Evolutionary conservation across 2,113 vertebrate species (phyloP).

Genomic region (Amphiprion percula): DNA sequence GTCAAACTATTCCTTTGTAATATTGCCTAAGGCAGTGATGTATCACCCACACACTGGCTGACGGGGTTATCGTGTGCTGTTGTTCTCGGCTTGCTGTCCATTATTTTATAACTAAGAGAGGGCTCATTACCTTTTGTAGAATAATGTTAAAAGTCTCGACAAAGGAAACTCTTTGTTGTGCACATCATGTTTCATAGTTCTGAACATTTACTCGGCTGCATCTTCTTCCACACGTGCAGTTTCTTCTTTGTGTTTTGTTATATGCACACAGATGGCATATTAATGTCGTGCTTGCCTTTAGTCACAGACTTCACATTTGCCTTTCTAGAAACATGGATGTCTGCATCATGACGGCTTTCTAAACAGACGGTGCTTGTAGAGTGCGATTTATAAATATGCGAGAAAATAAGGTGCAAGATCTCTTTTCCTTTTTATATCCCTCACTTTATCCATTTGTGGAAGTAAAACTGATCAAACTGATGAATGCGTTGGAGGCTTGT

Average conservation of each 20-base stretch:
- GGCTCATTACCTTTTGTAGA: slow-evolving; percentile 65
- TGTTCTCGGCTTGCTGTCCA: slow-evolving; percentile 36
- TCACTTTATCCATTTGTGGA: slow-evolving; percentile 9
- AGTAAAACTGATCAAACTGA: slow-evolving; percentile 16
- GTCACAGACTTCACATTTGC: slow-evolving; percentile 77
- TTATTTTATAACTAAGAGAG: slow-evolving; percentile 56
- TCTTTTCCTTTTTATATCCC: slow-evolving; percentile 1
- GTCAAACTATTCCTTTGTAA: slow-evolving; percentile 18
- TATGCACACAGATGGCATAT: slow-evolving; percentile 54
- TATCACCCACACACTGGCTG: slow-evolving; percentile 1
- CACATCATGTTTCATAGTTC: slow-evolving; percentile 44
- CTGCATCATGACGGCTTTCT: slow-evolving; percentile 42
- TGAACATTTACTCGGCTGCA: slow-evolving; percentile 24
- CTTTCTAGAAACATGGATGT: slow-evolving; percentile 65
- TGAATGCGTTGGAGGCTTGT: slow-evolving; percentile 17
- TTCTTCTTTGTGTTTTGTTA: slow-evolving; percentile 27
- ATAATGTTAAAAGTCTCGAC: slow-evolving; percentile 23
- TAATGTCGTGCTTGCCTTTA: slow-evolving; percentile 74
- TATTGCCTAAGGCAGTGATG: slow-evolving; percentile 20
- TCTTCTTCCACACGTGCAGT: slow-evolving; percentile 35
- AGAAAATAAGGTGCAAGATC: slow-evolving; percentile 24
- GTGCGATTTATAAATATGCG: slow-evolving; percentile 34
- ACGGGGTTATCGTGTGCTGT: neutral
- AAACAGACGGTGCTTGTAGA: slow-evolving; percentile 39
- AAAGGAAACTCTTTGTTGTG: slow-evolving; percentile 47